phyloP scores from a whole-genome alignment of 2,113 vertebrate genomes.

The Cariama cristata region DNA sequence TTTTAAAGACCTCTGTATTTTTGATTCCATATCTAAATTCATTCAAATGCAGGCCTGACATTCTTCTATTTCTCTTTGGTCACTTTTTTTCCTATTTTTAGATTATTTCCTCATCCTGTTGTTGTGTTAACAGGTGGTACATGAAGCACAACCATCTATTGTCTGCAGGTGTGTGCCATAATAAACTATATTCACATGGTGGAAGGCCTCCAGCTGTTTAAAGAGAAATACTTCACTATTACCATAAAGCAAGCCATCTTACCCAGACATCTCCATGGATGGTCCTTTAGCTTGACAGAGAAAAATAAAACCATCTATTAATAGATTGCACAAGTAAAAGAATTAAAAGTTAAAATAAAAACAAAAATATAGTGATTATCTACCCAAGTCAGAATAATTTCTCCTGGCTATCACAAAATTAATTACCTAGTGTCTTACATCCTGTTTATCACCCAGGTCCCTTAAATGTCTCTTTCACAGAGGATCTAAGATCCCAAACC shows the following conservation, averaged over 20 bases:
- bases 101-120: conserved; percentile 54
- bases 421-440: not conserved
- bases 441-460: not conserved
- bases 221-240: not conserved
- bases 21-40: not conserved
- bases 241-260: not conserved
- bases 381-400: not conserved
- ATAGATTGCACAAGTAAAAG: not conserved
- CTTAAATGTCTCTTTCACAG: not conserved
- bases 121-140: conserved; percentile 20
- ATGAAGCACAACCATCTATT: conserved; percentile 27
- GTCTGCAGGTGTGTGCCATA: conserved; percentile 37
- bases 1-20: not conserved
- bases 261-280: conserved; percentile 79
- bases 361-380: not conserved
- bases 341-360: not conserved
- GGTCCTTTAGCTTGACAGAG: conserved; percentile 73
- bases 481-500: not conserved
- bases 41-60: not conserved
- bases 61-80: not conserved
- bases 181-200: not conserved
- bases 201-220: not conserved
- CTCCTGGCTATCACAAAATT: not conserved
- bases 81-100: not conserved
- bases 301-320: conserved; percentile 43